These are phyloP conservation scores for Toxotes chatareus DNA, from an alignment of 2,113 vertebrate genomes.

Conservation along the genomic window DNA sequence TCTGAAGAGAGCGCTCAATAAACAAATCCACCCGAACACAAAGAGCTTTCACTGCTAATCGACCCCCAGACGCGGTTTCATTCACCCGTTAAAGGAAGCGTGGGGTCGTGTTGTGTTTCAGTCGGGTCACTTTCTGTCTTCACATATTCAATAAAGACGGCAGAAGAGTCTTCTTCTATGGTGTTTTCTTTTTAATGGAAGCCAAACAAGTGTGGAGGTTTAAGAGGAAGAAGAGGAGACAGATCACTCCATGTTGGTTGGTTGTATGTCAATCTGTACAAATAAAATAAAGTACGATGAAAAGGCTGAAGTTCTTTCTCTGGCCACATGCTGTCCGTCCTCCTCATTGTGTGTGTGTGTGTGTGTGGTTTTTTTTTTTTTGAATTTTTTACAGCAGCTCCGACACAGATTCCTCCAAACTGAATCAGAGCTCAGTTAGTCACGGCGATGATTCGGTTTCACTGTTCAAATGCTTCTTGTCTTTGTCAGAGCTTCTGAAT, in stretches of 20 bases:
- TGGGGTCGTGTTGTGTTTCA: constrained; percentile 25
- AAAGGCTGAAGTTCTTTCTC: neutral
- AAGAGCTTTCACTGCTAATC: constrained; percentile 12
- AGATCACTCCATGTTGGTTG: neutral
- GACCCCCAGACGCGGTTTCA: constrained; percentile 50
- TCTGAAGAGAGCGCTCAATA: constrained; percentile 7
- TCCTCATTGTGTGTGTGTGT: constrained; percentile 58
- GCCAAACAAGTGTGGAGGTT: neutral
- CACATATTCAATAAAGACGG: neutral
- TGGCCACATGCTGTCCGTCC: constrained; percentile 79
- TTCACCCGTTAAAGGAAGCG: constrained; percentile 49
- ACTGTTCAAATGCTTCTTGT: constrained; percentile 56
- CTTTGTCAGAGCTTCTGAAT: constrained; percentile 52
- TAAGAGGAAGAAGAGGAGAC: neutral
- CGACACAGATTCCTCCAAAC: constrained; percentile 69
- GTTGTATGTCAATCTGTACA: neutral
- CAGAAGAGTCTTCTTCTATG: neutral
- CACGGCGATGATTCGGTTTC: constrained; percentile 36
- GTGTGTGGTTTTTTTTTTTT: neutral
- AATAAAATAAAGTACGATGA: neutral
- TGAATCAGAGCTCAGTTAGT: constrained; percentile 60
- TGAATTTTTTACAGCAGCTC: constrained; percentile 72
- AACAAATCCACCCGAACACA: constrained; percentile 33
- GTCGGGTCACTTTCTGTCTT: constrained; percentile 2
- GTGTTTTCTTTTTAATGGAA: constrained; percentile 6